Evolutionary conservation across 53 echinoderm and acorn worm genomes (phyloP).

Genomic region (Holothuria leucospilota): DNA sequence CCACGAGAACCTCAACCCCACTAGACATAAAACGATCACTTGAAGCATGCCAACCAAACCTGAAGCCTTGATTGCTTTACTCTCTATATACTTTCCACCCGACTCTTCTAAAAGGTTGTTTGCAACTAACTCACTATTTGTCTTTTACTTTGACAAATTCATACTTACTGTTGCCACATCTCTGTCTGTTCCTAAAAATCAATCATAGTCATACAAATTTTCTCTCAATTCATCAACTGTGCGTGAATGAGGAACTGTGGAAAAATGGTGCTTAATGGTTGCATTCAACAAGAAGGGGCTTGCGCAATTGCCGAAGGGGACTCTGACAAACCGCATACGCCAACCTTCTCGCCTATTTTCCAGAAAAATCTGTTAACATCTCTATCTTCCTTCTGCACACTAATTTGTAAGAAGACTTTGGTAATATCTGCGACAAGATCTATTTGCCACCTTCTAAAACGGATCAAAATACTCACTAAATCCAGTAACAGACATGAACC

Average conservation of each 20-base stretch:
- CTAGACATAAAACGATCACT: not conserved
- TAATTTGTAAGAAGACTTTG: not conserved
- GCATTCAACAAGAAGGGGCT: too few species aligned
- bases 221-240: too few species aligned
- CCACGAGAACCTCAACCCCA: too few species aligned
- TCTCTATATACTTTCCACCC: not conserved
- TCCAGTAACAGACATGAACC: not conserved
- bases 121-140: not conserved
- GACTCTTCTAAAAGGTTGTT: not conserved
- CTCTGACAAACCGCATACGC: not conserved
- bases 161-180: too few species aligned
- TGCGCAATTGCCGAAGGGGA: not conserved
- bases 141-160: not conserved
- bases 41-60: not conserved
- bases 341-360: too few species aligned
- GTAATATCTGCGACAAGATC: not conserved
- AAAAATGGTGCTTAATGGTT: not conserved
- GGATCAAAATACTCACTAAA: not conserved
- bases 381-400: not conserved
- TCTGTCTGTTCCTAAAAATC: not conserved
- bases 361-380: not conserved
- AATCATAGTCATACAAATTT: constrained; percentile 24
- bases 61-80: not conserved
- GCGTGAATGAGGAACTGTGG: not conserved
- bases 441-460: not conserved